A percentile compares a stretch with the other conserved stretches of the same genome.
Evolutionary conservation across 2,797 vertebrate species (phyloP).

Genomic region (Dermochelys coriacea): DNA sequence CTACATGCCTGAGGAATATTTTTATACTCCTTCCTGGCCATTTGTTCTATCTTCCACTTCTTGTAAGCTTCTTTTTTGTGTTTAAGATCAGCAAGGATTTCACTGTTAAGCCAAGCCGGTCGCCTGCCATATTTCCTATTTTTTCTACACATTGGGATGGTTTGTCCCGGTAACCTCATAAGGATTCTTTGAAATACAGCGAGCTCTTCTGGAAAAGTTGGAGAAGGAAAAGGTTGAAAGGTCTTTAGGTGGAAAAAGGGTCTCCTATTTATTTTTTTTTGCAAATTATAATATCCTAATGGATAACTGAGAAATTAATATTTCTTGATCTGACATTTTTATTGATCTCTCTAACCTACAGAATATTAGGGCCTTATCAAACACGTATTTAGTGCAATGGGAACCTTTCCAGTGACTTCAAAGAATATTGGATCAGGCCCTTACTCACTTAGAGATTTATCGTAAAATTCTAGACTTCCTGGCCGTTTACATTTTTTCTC

Average conservation of each 20-base stretch:
- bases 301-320: not conserved
- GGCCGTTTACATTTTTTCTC: not conserved
- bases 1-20: too few species aligned
- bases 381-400: not conserved
- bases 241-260: not conserved
- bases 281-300: not conserved
- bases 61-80: too few species aligned
- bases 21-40: too few species aligned
- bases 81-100: too few species aligned
- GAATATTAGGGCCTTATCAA: not conserved
- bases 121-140: too few species aligned
- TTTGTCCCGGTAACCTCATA: too few species aligned
- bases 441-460: not conserved
- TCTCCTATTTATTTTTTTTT: not conserved
- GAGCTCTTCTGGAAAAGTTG: too few species aligned
- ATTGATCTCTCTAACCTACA: not conserved
- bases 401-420: not conserved
- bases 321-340: not conserved
- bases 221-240: not conserved
- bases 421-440: not conserved
- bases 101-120: too few species aligned
- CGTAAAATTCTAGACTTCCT: not conserved
- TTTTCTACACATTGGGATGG: too few species aligned
- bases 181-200: too few species aligned
- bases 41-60: too few species aligned